These are phyloP conservation scores for Alca torda DNA, from an alignment of 2,797 vertebrate species.

Conservation along the genomic window DNA sequence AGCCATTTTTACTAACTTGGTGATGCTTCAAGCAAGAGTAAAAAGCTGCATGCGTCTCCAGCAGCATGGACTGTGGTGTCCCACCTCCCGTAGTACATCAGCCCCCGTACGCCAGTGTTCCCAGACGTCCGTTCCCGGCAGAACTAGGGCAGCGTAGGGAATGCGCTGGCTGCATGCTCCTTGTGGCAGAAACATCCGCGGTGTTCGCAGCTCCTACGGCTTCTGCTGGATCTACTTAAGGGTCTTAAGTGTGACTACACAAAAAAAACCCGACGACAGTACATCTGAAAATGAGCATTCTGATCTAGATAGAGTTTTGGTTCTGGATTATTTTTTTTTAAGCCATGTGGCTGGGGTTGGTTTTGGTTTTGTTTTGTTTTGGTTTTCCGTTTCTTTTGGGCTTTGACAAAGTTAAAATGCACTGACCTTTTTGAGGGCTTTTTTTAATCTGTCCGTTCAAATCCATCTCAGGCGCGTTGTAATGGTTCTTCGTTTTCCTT, in stretches of 20 bases:
- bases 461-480: slow-evolving; percentile 30
- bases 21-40: slow-evolving; percentile 53
- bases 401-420: slow-evolving; percentile 71
- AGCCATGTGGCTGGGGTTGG: slow-evolving; percentile 58
- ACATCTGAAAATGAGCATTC: slow-evolving; percentile 60
- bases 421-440: slow-evolving; percentile 71
- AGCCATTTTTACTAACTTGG: slow-evolving; percentile 53
- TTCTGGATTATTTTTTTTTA: not conserved
- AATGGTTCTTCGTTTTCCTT: not conserved
- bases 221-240: slow-evolving; percentile 27
- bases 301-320: slow-evolving; percentile 13
- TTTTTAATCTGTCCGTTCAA: not conserved
- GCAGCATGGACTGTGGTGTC: slow-evolving; percentile 75
- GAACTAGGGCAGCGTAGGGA: slow-evolving; percentile 73
- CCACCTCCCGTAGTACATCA: slow-evolving; percentile 70
- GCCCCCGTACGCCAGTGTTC: slow-evolving; percentile 66
- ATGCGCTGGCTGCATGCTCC: slow-evolving; percentile 75
- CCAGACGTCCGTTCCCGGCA: slow-evolving; percentile 71
- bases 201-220: slow-evolving; percentile 38
- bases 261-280: slow-evolving; percentile 21
- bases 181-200: slow-evolving; percentile 67
- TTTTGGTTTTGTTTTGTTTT: not conserved
- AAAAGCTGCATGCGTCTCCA: slow-evolving; percentile 76
- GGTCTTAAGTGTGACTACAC: slow-evolving; percentile 62
- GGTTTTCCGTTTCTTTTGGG: slow-evolving; percentile 53